phyloP scores from a whole-genome alignment of 2,888 invertebrate species.

The Metalampra italica region DNA sequence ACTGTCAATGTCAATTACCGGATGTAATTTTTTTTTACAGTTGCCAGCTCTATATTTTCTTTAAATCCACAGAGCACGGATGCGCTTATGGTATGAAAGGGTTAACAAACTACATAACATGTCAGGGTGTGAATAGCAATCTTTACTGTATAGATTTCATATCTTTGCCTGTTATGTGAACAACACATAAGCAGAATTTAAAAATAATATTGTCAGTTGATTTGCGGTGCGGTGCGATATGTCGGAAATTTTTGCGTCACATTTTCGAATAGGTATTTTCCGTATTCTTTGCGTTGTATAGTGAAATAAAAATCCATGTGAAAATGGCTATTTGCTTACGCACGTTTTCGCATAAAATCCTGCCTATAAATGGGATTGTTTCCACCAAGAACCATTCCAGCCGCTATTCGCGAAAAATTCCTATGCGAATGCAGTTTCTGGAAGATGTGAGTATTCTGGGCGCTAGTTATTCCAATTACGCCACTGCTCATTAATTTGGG shows the following conservation, averaged over 20 bases:
- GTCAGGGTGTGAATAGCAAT: no score
- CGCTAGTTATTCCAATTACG: slow-evolving; percentile 4
- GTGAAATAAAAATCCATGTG: slow-evolving; percentile 28
- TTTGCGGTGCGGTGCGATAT: slow-evolving; percentile 27
- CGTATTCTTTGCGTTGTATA: slow-evolving; percentile 28
- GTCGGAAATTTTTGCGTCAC: slow-evolving; percentile 41
- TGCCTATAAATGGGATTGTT: slow-evolving; percentile 73
- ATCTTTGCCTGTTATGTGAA: no score
- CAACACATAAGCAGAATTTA: slow-evolving; percentile 16
- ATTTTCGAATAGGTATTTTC: slow-evolving; percentile 44
- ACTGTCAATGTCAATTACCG: no score
- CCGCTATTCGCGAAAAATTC: slow-evolving; percentile 72
- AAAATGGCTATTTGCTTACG: slow-evolving; percentile 80
- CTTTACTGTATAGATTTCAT: no score
- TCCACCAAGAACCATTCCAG: slow-evolving; percentile 73
- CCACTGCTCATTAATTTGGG: no score
- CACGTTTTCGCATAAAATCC: slow-evolving; percentile 74
- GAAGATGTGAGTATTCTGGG: slow-evolving; percentile 68
- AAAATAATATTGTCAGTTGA: slow-evolving; percentile 18
- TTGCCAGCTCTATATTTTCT: no score
- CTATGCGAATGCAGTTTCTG: slow-evolving; percentile 66
- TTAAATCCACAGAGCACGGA: no score
- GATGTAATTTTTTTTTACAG: no score
- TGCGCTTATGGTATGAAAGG: no score
- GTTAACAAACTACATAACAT: no score